Percentiles rank a stretch among this genome's conserved stretches.
These are phyloP conservation scores for Petrocephalus zakoni DNA, from an alignment of 2,113 vertebrate genomes.

Conservation along the genomic window DNA sequence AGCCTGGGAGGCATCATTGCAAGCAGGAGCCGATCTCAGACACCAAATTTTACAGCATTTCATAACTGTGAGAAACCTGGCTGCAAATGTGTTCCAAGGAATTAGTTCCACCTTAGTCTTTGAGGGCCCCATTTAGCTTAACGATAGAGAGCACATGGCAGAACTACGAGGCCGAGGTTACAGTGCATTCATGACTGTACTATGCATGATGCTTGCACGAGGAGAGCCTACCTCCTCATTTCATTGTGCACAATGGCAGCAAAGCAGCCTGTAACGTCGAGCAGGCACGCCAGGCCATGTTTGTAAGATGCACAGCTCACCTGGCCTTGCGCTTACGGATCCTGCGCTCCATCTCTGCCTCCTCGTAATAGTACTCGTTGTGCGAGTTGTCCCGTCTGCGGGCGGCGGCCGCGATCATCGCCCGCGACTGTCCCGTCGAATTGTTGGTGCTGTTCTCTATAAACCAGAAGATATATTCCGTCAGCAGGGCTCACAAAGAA, in stretches of 20 bases:
- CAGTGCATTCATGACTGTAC: not conserved
- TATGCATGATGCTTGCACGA: not conserved
- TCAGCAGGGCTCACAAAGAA: not conserved
- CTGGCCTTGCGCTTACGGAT: constrained; percentile 87
- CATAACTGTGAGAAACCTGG: not conserved
- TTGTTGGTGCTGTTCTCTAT: constrained; percentile 86
- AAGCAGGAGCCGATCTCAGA: not conserved
- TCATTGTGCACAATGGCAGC: not conserved
- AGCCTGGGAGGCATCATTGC: constrained; percentile 57
- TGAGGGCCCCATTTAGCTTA: not conserved
- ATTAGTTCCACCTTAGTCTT: not conserved
- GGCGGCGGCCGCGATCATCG: constrained; percentile 86
- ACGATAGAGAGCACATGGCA: not conserved
- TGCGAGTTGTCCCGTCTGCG: constrained; percentile 88
- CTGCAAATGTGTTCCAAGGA: not conserved
- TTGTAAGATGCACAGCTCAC: constrained; percentile 44
- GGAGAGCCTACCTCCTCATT: not conserved
- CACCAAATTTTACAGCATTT: not conserved
- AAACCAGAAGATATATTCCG: not conserved
- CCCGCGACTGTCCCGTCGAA: constrained; percentile 80
- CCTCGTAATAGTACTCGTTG: constrained; percentile 93
- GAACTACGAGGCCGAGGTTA: not conserved
- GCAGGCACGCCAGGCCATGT: not conserved
- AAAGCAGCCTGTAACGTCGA: not conserved
- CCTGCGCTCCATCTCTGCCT: constrained; percentile 86